A percentile compares a stretch with the other conserved stretches of the same genome.
Evolutionary conservation across 2,113 vertebrate genomes (phyloP).

Genomic region (Indri indri): DNA sequence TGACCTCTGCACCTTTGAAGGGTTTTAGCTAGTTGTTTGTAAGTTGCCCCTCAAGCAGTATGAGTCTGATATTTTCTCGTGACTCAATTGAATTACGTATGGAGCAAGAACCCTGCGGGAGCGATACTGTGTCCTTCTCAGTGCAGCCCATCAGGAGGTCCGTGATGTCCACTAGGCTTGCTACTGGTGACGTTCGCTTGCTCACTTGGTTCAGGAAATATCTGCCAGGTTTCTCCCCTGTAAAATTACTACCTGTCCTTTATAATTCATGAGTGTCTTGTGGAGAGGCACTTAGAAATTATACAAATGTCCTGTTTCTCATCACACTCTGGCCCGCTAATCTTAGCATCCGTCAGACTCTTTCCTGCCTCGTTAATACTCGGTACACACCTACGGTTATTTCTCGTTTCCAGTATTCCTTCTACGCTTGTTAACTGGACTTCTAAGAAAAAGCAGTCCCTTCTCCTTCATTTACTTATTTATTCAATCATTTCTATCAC

Average conservation of each 20-base stretch:
- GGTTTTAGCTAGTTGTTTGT: background rate
- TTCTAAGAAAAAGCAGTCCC: background rate
- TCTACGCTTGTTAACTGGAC: background rate
- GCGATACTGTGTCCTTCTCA: background rate
- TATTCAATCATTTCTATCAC: background rate
- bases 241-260: background rate
- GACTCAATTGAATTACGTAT: background rate
- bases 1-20: background rate
- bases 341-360: background rate
- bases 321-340: background rate
- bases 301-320: background rate
- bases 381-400: background rate
- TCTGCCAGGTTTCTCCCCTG: background rate
- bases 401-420: background rate
- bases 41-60: background rate
- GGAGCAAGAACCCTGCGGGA: background rate
- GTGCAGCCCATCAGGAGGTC: background rate
- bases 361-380: background rate
- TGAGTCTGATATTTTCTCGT: background rate
- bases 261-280: background rate
- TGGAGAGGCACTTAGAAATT: background rate
- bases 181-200: background rate
- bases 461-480: background rate
- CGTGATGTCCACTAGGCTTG: background rate
- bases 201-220: background rate